These are phyloP conservation scores for Lithophane socia DNA, from an alignment of 2,888 invertebrate species.

Conservation along the genomic window DNA sequence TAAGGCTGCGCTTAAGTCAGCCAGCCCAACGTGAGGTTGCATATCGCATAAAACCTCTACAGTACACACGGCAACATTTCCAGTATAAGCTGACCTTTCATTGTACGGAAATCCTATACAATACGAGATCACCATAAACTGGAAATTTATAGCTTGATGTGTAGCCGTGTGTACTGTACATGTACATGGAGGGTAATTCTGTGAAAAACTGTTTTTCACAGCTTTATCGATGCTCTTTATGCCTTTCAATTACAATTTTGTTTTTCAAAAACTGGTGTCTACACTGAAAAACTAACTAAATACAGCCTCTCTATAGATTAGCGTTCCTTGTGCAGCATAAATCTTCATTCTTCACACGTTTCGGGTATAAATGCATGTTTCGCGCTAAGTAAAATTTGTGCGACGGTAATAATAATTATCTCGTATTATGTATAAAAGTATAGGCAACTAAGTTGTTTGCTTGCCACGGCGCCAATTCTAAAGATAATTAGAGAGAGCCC, in stretches of 20 bases:
- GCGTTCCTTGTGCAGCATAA: not conserved
- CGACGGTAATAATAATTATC: constrained; percentile 26
- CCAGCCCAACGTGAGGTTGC: too few species aligned
- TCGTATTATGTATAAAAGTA: not conserved
- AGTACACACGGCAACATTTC: too few species aligned
- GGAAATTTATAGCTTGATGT: too few species aligned
- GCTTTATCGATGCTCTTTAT: not conserved
- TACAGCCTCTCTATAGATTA: not conserved
- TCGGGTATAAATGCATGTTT: not conserved
- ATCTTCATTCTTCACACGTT: constrained; percentile 18
- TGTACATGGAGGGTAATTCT: too few species aligned
- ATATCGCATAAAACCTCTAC: too few species aligned
- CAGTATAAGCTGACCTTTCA: too few species aligned
- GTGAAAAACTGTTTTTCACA: not conserved
- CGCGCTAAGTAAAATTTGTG: constrained; percentile 14
- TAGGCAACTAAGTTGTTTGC: constrained; percentile 31
- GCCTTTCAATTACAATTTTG: not conserved
- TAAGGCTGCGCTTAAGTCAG: too few species aligned
- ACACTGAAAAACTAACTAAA: not conserved
- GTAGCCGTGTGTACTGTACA: too few species aligned
- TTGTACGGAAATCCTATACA: too few species aligned
- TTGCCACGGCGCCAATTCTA: constrained; percentile 46
- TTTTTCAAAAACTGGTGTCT: not conserved
- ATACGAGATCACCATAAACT: too few species aligned
- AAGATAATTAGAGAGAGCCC: constrained; percentile 63